Evolutionary conservation across 2,113 vertebrate species (phyloP), one percentile per base, ranked within the genome.

Genomic region (Galemys pyrenaicus): DNA sequence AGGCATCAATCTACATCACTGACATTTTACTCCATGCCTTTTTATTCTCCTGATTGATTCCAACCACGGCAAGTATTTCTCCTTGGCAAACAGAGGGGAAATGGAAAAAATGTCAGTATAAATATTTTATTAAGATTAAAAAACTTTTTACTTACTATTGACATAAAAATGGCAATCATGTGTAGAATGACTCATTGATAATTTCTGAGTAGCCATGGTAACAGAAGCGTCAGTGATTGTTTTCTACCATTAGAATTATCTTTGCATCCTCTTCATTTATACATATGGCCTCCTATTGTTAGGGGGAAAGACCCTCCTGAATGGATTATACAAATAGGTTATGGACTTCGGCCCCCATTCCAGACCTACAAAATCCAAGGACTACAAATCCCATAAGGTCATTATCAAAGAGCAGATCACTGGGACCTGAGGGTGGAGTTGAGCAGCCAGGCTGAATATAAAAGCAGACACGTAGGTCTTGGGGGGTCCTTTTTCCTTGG

Each of bases 91-190:
- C 30, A 58, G 5, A 12, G 5, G 6, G 26, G 1, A 67, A 88
- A 75, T 87, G 3, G 1, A 81, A 90, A 87, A 11, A n/a, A 77
- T 93, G 35, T 77, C 41, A 85, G 28, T 77, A 79, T 81, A 93
- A 88, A 88, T 70, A 12, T 28, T 73, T 8, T 60, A 80, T 70
- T 85, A 93, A 74, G 11, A 93, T 89, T 89, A 44, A 82, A 51
- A 86, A 67, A 9, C 12, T 60, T 51, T 80, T 56, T 60, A 46
- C 3, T 79, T 46, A 2, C 4, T 93, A 87, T 62, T 93, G 75
- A 44, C 39, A 74, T 73, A 80, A 93, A 46, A 93, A 46, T 78
- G 41, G 12, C 26, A 80, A 32, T 56, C 58, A 85, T 81, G 56
- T 64, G 9, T 6, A 82, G 51, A 92, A 87, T 37, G 1, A 19